Evolutionary conservation across 1,140 invertebrate genomes (phyloP), one percentile per base, ranked within the genome.

Genomic region (Drosophila tristis): DNA sequence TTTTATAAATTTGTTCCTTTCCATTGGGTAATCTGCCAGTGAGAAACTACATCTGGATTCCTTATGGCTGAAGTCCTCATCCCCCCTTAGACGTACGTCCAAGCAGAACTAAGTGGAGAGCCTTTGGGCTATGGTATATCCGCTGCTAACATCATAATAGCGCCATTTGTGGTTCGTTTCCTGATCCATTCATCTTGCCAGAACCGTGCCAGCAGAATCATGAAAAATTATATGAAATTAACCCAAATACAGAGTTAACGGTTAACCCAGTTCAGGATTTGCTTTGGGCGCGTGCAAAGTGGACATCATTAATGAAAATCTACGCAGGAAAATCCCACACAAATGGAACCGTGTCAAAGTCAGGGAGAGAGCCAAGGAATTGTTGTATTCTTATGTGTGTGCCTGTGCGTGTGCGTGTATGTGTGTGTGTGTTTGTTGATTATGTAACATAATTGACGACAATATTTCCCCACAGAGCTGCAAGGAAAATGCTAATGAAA

Each of bases 381-480:
- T 56, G 25, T 51, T 67, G 48, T 35, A 75, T 75, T 56, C 49
- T 53, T 44, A 23, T 35, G 8, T 35, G 31, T 31, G 29, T 16
- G n/a, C n/a, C n/a, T n/a, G n/a, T n/a, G n/a, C n/a, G 8, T 35
- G 31, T 31, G 29, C 1, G 29, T 31, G 7, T 31, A 2, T 31
- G 29, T 2, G 29, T 8, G 2, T 31, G 2, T 31, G 8, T 3
- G 35, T 75, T 65, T 66, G 54, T 74, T 74, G 58, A 62, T 82
- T 82, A 82, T 82, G 58, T 82, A 78, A 82, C 80, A 82, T 82
- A 82, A 82, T 82, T 78, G 80, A 78, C 80, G 80, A 82, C 70
- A 82, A 78, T 84, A 82, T 82, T 82, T 82, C 80, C 80, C 80
- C 56, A 57, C 56, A 74, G 80, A 60, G 60, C 56, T 78, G 70